Evolutionary conservation across 2,888 invertebrate genomes (phyloP).

Genomic region (Neoascia interrupta): DNA sequence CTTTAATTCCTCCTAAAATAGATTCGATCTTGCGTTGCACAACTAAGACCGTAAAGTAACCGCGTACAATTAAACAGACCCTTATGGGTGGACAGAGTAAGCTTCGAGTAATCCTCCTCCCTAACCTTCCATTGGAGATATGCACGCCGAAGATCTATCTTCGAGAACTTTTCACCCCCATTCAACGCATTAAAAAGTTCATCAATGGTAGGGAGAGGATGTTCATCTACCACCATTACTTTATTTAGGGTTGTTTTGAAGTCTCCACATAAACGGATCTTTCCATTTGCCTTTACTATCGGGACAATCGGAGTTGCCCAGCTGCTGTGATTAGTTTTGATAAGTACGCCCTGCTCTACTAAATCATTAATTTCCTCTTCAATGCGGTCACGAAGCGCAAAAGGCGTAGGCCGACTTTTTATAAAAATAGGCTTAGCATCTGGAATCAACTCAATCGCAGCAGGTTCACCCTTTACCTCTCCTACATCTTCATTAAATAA

Average conservation of each 20-base stretch:
- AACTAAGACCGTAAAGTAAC: not conserved
- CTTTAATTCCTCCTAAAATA: no score
- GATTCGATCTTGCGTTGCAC: no score
- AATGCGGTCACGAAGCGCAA: not conserved
- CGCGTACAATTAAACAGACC: not conserved
- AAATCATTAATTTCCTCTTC: not conserved
- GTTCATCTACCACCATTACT: not conserved
- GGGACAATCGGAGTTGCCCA: no score
- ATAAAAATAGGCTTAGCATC: not conserved
- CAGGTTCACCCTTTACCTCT: not conserved
- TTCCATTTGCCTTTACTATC: no score
- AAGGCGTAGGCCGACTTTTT: not conserved
- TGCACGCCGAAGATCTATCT: not conserved
- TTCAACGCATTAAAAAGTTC: not conserved
- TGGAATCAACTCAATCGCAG: not conserved
- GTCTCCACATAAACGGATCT: constrained; percentile 4
- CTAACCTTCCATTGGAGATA: not conserved
- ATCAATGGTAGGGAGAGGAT: no score
- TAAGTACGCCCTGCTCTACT: no score
- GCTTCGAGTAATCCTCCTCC: not conserved
- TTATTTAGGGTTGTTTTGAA: not conserved
- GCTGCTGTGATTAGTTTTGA: no score
- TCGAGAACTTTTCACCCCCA: not conserved
- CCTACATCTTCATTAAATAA: not conserved
- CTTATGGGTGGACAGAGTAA: not conserved